phyloP scores from a whole-genome alignment of 2,797 vertebrate genomes.

The Hipposideros larvatus region DNA sequence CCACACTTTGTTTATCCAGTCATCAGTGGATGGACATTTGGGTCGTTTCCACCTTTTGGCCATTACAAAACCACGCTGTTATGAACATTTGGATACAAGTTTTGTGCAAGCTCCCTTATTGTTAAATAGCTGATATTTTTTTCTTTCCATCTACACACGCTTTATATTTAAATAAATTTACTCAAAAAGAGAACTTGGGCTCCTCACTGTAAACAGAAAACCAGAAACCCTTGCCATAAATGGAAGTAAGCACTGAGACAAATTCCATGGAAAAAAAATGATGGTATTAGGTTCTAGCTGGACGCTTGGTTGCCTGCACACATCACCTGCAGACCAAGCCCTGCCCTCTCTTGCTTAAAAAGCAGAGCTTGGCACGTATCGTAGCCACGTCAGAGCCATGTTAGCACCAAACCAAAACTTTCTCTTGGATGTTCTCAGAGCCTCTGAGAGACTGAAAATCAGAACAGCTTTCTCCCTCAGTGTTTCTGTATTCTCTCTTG shows the following conservation, averaged over 20 bases:
- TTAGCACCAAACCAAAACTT: not conserved
- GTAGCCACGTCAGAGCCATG: too few relatives aligned
- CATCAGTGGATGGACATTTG: not conserved
- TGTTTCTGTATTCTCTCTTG: not conserved
- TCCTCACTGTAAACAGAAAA: not conserved
- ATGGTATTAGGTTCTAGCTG: not conserved
- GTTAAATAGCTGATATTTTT: not conserved
- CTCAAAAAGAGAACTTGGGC: not conserved
- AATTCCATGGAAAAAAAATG: not conserved
- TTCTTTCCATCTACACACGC: not conserved
- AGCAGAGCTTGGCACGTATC: not conserved
- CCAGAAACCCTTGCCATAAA: not conserved
- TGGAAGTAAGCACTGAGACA: not conserved
- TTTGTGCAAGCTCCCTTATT: not conserved
- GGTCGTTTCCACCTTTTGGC: not conserved
- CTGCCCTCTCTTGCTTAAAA: not conserved
- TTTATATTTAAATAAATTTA: not conserved
- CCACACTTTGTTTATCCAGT: too few relatives aligned
- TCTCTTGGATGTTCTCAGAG: not conserved
- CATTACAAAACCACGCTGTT: not conserved
- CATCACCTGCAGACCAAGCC: not conserved
- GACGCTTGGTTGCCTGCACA: not conserved
- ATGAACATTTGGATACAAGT: rapidly evolving
- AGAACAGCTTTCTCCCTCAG: rapidly evolving
- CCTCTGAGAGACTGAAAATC: not conserved